Percentiles rank a stretch among this genome's conserved stretches.
Evolutionary conservation across 2,113 vertebrate species (phyloP).

Genomic region (Gopherus flavomarginatus): DNA sequence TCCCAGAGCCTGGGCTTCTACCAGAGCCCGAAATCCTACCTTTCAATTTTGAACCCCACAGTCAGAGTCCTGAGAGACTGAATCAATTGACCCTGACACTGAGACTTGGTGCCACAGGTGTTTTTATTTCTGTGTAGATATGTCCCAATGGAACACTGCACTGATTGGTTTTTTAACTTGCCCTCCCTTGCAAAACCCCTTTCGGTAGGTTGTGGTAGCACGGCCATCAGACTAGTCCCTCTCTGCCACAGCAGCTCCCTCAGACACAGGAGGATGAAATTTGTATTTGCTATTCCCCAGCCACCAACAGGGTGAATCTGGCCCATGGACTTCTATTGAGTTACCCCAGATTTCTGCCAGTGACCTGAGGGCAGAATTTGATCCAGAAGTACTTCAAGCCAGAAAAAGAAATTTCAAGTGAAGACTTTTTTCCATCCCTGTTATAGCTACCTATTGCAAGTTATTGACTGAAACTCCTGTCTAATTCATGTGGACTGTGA

Average conservation of each 20-base stretch:
- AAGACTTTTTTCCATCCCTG: neutral
- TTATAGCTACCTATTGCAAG: neutral
- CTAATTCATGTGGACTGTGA: neutral
- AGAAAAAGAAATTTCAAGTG: neutral
- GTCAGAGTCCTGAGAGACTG: neutral
- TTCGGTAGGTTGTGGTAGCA: neutral
- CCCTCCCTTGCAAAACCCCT: neutral
- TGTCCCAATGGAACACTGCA: neutral
- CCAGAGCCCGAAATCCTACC: neutral
- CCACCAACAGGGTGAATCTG: neutral
- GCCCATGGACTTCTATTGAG: neutral
- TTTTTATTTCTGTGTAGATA: neutral
- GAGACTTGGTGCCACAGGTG: neutral
- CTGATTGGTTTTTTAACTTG: neutral
- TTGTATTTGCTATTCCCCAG: neutral
- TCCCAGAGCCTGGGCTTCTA: neutral
- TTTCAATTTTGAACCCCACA: neutral
- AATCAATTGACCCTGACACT: neutral
- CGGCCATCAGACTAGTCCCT: neutral
- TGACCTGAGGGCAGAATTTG: neutral
- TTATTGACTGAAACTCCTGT: neutral
- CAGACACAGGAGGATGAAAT: neutral
- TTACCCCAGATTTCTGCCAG: neutral
- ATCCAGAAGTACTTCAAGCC: neutral
- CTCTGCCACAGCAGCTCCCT: neutral